Conservation (phyloP, 2,888 invertebrate genomes). For the Drosophila dives region DNA sequence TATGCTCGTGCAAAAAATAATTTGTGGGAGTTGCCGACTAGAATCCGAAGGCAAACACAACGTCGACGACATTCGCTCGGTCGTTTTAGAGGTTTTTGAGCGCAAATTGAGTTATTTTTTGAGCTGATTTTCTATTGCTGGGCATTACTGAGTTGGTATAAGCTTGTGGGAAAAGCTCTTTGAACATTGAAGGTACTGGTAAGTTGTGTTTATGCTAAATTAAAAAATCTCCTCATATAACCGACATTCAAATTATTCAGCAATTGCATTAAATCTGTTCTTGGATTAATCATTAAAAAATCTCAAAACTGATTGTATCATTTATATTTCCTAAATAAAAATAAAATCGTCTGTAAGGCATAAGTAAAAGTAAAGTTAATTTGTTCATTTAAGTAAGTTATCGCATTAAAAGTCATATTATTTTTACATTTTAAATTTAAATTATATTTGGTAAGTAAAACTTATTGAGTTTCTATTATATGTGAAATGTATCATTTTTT, state of each 20-base stretch:
- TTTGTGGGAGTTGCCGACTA: conserved; percentile 68
- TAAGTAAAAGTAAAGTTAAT: neutral
- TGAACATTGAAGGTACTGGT: neutral
- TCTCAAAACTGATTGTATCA: neutral
- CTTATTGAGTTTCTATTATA: neutral
- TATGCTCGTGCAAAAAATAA: conserved; percentile 39
- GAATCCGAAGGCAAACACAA: conserved; percentile 38
- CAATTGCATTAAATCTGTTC: neutral
- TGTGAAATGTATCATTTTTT: neutral
- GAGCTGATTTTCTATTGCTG: conserved; percentile 45
- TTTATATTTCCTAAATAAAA: neutral
- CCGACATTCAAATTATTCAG: neutral
- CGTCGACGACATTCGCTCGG: conserved; percentile 35
- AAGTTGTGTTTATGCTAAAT: neutral
- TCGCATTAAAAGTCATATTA: neutral
- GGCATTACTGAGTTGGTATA: conserved; percentile 42
- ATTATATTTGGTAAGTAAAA: neutral
- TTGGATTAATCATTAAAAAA: neutral
- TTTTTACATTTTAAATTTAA: neutral
- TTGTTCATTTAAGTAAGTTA: neutral
- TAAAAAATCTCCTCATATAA: neutral
- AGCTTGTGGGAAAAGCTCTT: conserved; percentile 49
- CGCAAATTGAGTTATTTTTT: conserved; percentile 72
- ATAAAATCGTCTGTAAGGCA: neutral
- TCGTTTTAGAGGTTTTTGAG: conserved; percentile 49